Evolutionary conservation across 2,113 vertebrate species (phyloP).

Genomic region (Kryptolebias marmoratus): DNA sequence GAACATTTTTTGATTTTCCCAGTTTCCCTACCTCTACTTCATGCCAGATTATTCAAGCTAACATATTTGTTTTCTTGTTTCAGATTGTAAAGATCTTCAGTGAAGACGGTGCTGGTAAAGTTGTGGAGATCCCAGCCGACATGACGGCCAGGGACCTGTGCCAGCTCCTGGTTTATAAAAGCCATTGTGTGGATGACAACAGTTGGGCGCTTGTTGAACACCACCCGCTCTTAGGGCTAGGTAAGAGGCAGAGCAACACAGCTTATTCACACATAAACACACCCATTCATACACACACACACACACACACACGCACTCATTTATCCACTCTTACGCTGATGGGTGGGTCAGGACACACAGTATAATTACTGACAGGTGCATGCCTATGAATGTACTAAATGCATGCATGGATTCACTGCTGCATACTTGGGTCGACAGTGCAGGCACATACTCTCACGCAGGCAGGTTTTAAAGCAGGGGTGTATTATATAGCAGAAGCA

Average conservation of each 20-base stretch:
- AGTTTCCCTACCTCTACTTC: neutral
- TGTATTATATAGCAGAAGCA: slow-evolving; percentile 35
- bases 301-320: neutral
- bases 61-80: slow-evolving; percentile 4
- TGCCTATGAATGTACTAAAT: slow-evolving; percentile 16
- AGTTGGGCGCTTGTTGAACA: slow-evolving; percentile 98
- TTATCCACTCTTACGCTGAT: neutral
- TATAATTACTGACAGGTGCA: slow-evolving; percentile 47
- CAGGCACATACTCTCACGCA: slow-evolving; percentile 54
- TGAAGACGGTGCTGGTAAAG: slow-evolving; percentile 95
- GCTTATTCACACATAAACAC: neutral
- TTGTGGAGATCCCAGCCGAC: slow-evolving; percentile 94
- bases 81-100: slow-evolving; percentile 98
- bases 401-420: slow-evolving; percentile 17
- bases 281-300: neutral
- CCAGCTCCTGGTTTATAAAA: slow-evolving; percentile 96
- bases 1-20: neutral
- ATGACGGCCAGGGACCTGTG: slow-evolving; percentile 97
- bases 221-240: slow-evolving; percentile 93
- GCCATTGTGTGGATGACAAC: slow-evolving; percentile 98
- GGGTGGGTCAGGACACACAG: slow-evolving; percentile 34
- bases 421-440: slow-evolving; percentile 21
- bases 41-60: neutral
- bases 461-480: slow-evolving; percentile 52
- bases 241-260: slow-evolving; percentile 75